These are phyloP conservation scores for Chelon auratus DNA, from an alignment of 2,797 vertebrate genomes.

Conservation along the genomic window DNA sequence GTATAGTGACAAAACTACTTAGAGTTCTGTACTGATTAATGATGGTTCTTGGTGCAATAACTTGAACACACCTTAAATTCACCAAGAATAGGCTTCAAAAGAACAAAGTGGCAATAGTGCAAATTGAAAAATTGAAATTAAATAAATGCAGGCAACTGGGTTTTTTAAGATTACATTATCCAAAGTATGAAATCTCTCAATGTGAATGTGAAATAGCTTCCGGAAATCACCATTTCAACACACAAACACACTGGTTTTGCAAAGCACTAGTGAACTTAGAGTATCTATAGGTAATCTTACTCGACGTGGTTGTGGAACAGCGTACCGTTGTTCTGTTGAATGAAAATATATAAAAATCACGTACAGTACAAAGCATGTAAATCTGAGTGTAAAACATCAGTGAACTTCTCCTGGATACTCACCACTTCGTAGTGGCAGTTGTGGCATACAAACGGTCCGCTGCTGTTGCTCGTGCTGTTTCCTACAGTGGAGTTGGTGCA, in stretches of 20 bases:
- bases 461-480: conserved; percentile 76
- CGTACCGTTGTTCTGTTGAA: conserved; percentile 80
- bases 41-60: neutral
- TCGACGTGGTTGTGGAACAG: conserved; percentile 84
- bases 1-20: neutral
- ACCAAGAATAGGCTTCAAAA: neutral
- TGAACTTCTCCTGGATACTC: conserved; percentile 1
- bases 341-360: conserved; percentile 5
- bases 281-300: conserved; percentile 68
- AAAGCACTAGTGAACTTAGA: neutral
- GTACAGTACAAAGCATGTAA: neutral
- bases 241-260: neutral
- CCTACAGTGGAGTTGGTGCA: conserved; percentile 81
- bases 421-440: conserved; percentile 91
- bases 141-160: neutral
- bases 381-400: neutral
- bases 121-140: neutral
- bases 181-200: neutral
- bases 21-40: neutral
- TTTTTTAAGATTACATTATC: neutral
- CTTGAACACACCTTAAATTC: neutral
- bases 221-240: neutral
- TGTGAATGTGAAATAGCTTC: neutral
- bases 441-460: conserved; percentile 86
- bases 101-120: neutral